phyloP scores from a whole-genome alignment of 2,113 vertebrate species.

The Chascanopsetta lugubris region DNA sequence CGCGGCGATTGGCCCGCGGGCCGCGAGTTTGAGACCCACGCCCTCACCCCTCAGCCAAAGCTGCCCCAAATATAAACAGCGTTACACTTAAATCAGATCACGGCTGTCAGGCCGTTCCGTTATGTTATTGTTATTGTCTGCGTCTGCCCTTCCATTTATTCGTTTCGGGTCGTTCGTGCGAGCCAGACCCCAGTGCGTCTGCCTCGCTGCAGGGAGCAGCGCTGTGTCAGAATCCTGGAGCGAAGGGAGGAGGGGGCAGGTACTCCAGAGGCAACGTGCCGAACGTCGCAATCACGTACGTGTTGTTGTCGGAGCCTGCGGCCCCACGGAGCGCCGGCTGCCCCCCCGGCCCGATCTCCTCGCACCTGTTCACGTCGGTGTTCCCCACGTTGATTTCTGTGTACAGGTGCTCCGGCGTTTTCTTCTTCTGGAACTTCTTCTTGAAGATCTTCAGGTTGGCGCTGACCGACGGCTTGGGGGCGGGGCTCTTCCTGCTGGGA shows the following conservation, averaged over 20 bases:
- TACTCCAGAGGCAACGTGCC: constrained; percentile 74
- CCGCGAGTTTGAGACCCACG: no score
- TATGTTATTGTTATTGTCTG: no score
- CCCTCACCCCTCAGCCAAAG: no score
- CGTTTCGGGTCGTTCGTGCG: no score
- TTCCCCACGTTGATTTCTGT: constrained; percentile 33
- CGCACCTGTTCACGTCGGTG: constrained; percentile 29
- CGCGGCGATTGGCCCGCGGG: no score
- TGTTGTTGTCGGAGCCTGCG: neutral
- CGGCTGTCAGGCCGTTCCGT: no score
- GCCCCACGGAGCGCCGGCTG: neutral
- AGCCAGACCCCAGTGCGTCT: no score
- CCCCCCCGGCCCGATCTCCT: constrained; percentile 34
- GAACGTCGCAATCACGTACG: neutral
- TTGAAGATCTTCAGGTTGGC: constrained; percentile 64
- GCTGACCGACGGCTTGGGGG: constrained; percentile 34
- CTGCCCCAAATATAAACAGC: no score
- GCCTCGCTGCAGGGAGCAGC: neutral
- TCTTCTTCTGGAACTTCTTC: constrained; percentile 71
- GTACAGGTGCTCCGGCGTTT: constrained; percentile 27
- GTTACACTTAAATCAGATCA: no score
- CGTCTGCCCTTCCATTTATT: no score
- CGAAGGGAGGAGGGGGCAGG: constrained; percentile 79
- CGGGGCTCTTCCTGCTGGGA: constrained; percentile 13
- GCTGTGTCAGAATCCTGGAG: constrained; percentile 76